These are phyloP conservation scores for Prorops nasuta DNA, from an alignment of 1,140 invertebrate species.

Conservation along the genomic window DNA sequence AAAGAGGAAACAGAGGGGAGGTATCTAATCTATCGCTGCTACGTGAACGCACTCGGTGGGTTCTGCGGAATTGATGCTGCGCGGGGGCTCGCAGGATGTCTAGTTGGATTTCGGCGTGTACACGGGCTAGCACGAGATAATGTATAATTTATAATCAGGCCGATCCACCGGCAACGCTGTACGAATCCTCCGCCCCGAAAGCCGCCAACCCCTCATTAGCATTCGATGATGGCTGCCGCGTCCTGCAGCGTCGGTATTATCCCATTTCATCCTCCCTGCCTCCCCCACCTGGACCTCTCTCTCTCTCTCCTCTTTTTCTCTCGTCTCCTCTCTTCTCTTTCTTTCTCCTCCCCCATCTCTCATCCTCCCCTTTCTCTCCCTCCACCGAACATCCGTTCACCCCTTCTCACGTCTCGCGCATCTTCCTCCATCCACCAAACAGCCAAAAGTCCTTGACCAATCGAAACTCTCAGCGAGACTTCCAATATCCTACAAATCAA, in stretches of 20 bases:
- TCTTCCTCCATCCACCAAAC: neutral
- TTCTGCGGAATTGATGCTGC: conserved; percentile 28
- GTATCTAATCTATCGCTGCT: conserved; percentile 24
- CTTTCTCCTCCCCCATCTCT: conserved; percentile 9
- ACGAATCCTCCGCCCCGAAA: conserved; percentile 40
- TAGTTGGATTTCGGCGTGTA: conserved; percentile 42
- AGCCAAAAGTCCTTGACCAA: too few relatives aligned
- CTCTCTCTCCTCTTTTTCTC: conserved; percentile 2
- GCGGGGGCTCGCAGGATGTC: conserved; percentile 21
- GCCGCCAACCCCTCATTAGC: conserved; percentile 56
- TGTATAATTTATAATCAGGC: conserved; percentile 59
- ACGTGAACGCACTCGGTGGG: conserved; percentile 16
- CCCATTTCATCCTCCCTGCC: conserved; percentile 35
- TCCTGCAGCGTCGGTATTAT: conserved; percentile 54
- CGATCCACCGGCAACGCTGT: conserved; percentile 37
- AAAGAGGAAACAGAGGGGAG: conserved; percentile 6
- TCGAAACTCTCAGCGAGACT: too few relatives aligned
- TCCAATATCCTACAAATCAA: too few relatives aligned
- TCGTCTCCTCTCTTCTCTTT: conserved; percentile 4
- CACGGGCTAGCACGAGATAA: conserved; percentile 48
- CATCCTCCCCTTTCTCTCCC: conserved; percentile 7
- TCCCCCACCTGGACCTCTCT: conserved; percentile 26
- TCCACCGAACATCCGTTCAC: neutral
- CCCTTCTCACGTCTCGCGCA: conserved; percentile 1
- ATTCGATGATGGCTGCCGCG: conserved; percentile 58